Evolutionary conservation across 2,888 invertebrate species (phyloP).

Genomic region (Malachius bipustulatus): DNA sequence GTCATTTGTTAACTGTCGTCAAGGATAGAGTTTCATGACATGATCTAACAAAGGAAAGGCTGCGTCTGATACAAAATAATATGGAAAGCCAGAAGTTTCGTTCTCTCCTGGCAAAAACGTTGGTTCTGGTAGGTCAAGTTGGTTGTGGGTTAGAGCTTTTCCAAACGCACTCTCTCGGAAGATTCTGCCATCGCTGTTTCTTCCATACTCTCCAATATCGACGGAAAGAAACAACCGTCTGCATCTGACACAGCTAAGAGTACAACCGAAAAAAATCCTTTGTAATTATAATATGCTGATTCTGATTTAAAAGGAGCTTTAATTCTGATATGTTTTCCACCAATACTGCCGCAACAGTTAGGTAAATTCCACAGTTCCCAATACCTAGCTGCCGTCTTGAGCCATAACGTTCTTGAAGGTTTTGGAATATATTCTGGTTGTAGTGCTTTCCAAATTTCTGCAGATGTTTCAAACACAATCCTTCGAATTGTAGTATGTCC

Average conservation of each 20-base stretch:
- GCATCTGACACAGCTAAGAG: neutral
- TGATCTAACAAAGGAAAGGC: no score
- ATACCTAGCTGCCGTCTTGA: neutral
- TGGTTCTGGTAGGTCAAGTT: no score
- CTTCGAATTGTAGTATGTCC: neutral
- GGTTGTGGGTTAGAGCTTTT: no score
- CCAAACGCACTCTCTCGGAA: no score
- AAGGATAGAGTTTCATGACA: no score
- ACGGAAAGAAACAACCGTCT: neutral
- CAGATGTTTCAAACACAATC: neutral
- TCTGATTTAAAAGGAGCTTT: neutral
- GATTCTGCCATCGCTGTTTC: neutral
- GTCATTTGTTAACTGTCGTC: conserved; percentile 13
- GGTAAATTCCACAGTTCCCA: neutral
- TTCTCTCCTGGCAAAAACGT: no score
- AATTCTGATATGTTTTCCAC: neutral
- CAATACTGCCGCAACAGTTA: conserved; percentile 1
- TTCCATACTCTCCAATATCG: neutral
- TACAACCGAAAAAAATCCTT: no score
- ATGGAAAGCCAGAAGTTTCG: no score
- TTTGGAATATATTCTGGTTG: neutral
- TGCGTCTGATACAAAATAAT: no score
- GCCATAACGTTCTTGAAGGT: neutral
- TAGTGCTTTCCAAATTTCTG: no score
- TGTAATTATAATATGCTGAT: neutral